A percentile compares a stretch with the other conserved stretches of the same genome.
phyloP scores from a whole-genome alignment of 1,140 invertebrate species.

The Spodoptera litura region DNA sequence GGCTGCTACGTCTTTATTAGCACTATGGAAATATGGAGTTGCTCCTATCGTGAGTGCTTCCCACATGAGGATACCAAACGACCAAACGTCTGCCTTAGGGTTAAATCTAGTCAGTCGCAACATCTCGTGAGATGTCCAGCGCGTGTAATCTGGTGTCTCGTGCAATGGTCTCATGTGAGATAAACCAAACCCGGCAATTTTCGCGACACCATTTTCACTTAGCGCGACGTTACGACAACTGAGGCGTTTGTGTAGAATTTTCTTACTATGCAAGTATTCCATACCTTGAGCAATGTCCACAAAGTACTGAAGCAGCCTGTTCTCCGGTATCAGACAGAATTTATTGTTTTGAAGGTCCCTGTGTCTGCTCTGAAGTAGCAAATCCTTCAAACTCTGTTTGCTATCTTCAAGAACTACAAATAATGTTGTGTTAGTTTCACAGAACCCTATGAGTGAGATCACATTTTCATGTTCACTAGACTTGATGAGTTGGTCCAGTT shows the following conservation, averaged over 20 bases:
- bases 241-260: slow-evolving; percentile 90
- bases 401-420: slow-evolving; percentile 90
- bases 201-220: slow-evolving; percentile 87
- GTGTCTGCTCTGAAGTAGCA: slow-evolving; percentile 88
- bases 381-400: slow-evolving; percentile 89
- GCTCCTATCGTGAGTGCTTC: slow-evolving; percentile 93
- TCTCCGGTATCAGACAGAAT: slow-evolving; percentile 88
- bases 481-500: slow-evolving; percentile 90
- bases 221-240: slow-evolving; percentile 90
- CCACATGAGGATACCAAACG: slow-evolving; percentile 93
- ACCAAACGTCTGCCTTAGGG: slow-evolving; percentile 93
- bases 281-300: slow-evolving; percentile 88
- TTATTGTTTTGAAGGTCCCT: slow-evolving; percentile 87
- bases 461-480: slow-evolving; percentile 90
- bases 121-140: slow-evolving; percentile 93
- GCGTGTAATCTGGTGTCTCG: slow-evolving; percentile 88
- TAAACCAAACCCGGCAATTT: slow-evolving; percentile 91
- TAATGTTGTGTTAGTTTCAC: slow-evolving; percentile 91
- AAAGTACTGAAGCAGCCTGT: slow-evolving; percentile 86
- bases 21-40: slow-evolving; percentile 91
- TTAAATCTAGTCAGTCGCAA: slow-evolving; percentile 89
- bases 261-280: slow-evolving; percentile 88
- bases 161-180: slow-evolving; percentile 83
- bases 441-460: slow-evolving; percentile 91
- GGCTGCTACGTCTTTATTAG: slow-evolving; percentile 89